A percentile compares a stretch with the other conserved stretches of the same genome.
Evolutionary conservation across 2,113 vertebrate species (phyloP).

Genomic region (Eonycteris spelaea): DNA sequence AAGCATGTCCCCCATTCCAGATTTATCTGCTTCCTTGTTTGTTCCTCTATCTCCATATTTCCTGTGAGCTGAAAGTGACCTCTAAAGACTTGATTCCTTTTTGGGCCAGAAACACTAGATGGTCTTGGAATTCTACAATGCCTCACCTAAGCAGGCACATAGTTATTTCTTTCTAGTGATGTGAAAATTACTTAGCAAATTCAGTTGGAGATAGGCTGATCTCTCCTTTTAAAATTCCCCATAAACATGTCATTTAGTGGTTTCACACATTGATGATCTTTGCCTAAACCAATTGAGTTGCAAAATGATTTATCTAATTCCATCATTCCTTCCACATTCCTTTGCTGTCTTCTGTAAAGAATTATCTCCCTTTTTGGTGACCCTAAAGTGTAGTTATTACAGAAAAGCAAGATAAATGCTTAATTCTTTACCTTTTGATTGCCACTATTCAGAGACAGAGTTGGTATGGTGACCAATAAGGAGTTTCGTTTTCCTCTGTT

Average conservation of each 20-base stretch:
- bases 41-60: neutral
- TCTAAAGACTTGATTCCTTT: neutral
- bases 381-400: neutral
- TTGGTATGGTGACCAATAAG: neutral
- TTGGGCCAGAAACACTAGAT: neutral
- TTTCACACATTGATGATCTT: neutral
- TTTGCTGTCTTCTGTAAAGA: neutral
- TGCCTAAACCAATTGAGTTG: neutral
- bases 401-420: neutral
- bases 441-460: neutral
- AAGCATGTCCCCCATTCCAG: neutral
- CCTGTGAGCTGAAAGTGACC: neutral
- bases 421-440: neutral
- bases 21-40: neutral
- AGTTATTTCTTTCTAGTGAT: neutral
- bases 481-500: neutral
- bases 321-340: neutral
- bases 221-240: neutral
- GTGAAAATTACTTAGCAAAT: neutral
- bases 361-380: neutral
- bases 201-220: neutral
- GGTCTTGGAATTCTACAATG: too few relatives aligned
- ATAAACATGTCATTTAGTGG: neutral
- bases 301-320: neutral
- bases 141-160: neutral